Conservation (phyloP, 2,113 vertebrate genomes). For the Dromiciops gliroides region DNA sequence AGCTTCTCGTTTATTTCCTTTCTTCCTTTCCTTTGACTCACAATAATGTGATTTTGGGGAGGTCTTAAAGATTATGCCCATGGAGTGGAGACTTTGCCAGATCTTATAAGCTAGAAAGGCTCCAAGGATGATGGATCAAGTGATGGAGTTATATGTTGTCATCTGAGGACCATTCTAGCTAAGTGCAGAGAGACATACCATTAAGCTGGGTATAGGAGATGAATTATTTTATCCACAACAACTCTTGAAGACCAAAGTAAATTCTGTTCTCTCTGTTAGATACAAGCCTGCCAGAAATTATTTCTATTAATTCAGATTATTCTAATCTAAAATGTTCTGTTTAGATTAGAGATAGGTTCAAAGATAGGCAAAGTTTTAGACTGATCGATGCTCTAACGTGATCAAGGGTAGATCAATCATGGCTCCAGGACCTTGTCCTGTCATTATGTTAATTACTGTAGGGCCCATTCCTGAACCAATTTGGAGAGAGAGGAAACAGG, state of each 20-base stretch:
- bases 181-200: not conserved
- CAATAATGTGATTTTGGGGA: not conserved
- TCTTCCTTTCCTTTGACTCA: not conserved
- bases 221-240: not conserved
- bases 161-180: not conserved
- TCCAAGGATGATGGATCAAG: not conserved
- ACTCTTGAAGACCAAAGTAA: not conserved
- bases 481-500: not conserved
- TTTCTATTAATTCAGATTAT: not conserved
- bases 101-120: not conserved
- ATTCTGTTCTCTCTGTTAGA: not conserved
- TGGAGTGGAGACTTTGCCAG: not conserved
- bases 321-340: not conserved
- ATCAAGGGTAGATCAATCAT: too few species aligned
- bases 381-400: not conserved
- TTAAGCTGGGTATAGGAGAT: not conserved
- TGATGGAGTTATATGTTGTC: not conserved
- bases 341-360: not conserved
- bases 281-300: not conserved
- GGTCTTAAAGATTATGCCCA: not conserved
- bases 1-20: not conserved
- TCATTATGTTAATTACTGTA: not conserved
- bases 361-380: not conserved
- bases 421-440: not conserved
- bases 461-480: not conserved